These are phyloP conservation scores for Diorhabda carinulata DNA, from an alignment of 1,140 invertebrate species.

Conservation along the genomic window DNA sequence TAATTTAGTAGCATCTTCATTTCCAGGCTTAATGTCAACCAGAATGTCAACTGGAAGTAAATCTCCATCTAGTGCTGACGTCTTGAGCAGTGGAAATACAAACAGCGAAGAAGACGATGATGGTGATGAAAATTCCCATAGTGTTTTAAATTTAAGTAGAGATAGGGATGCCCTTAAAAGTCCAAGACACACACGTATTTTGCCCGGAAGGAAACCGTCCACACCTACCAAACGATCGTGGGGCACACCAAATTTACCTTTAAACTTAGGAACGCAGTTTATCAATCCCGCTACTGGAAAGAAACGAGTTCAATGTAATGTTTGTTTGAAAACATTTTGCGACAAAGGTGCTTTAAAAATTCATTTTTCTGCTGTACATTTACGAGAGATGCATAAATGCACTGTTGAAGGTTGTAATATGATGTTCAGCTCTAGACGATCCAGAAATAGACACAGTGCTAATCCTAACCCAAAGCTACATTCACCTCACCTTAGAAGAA, in stretches of 20 bases:
- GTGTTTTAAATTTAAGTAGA: slow-evolving; percentile 65
- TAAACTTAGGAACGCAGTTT: slow-evolving; percentile 82
- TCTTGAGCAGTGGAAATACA: slow-evolving; percentile 45
- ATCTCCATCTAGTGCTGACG: slow-evolving; percentile 47
- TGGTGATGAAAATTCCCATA: slow-evolving; percentile 60
- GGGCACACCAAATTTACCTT: slow-evolving; percentile 74
- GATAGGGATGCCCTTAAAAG: slow-evolving; percentile 50
- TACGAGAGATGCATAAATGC: slow-evolving; percentile 99
- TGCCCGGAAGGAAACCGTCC: slow-evolving; percentile 67
- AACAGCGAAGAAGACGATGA: slow-evolving; percentile 59
- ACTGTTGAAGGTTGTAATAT: slow-evolving; percentile 98
- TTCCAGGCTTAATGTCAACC: slow-evolving; percentile 44
- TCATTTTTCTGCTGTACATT: slow-evolving; percentile 97
- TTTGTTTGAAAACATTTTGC: slow-evolving; percentile 98
- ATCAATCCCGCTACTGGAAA: slow-evolving; percentile 90
- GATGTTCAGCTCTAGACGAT: slow-evolving; percentile 97
- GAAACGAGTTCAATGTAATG: slow-evolving; percentile 96
- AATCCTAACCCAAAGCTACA: slow-evolving; percentile 99
- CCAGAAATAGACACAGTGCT: slow-evolving; percentile 92
- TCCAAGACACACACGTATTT: slow-evolving; percentile 42
- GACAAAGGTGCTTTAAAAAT: slow-evolving; percentile 99
- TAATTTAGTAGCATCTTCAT: slow-evolving; percentile 48
- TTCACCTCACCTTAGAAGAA: slow-evolving; percentile 85
- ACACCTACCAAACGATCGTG: slow-evolving; percentile 88
- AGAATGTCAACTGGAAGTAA: slow-evolving; percentile 42